Evolutionary conservation across 2,797 vertebrate genomes (phyloP).

Genomic region (Morelia viridis): DNA sequence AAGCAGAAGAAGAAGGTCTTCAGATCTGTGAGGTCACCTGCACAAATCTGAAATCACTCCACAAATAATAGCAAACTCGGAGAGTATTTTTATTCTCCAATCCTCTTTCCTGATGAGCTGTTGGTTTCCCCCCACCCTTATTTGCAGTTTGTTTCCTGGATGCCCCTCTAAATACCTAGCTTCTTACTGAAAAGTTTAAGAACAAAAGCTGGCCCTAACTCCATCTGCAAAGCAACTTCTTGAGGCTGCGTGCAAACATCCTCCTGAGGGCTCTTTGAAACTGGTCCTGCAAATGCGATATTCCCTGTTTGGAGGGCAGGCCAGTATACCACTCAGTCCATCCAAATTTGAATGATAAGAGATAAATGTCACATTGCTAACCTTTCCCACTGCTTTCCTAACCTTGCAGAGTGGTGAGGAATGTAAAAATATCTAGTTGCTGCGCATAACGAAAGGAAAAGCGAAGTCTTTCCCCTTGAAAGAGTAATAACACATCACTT

Average conservation of each 20-base stretch:
- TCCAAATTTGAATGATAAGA: conserved; percentile 45
- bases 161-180: not conserved
- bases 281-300: conserved; percentile 6
- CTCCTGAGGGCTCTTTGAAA: conserved; percentile 60
- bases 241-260: conserved; percentile 41
- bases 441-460: conserved; percentile 38
- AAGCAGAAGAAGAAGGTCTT: not conserved
- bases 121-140: not conserved
- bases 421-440: conserved; percentile 30
- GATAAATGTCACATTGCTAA: conserved; percentile 41
- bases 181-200: conserved; percentile 25
- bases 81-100: not conserved
- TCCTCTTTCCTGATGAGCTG: not conserved
- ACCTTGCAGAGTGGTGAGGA: conserved; percentile 21
- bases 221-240: conserved; percentile 23
- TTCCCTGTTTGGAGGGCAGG: conserved; percentile 47
- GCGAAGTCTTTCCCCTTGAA: conserved; percentile 3
- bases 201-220: conserved; percentile 38
- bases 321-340: conserved; percentile 49
- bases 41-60: not conserved
- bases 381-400: conserved; percentile 40
- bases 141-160: not conserved
- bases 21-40: not conserved
- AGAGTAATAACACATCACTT: conserved; percentile 6
- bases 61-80: not conserved